Evolutionary conservation across 2,888 invertebrate genomes (phyloP), one percentile per base, ranked within the genome.

Genomic region (Opisthograptis luteolata): DNA sequence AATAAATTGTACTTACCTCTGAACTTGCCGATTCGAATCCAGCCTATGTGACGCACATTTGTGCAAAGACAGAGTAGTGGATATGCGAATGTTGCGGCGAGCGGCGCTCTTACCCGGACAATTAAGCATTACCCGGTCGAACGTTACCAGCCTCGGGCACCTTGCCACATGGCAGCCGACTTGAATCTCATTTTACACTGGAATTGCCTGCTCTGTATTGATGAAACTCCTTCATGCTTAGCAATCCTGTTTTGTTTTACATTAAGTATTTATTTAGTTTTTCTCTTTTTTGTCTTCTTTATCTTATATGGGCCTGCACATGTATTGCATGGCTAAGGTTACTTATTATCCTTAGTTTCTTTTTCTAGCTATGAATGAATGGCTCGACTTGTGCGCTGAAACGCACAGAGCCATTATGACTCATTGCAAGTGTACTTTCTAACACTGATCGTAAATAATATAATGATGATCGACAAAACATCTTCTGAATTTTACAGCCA

Each of bases 131-230:
- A 77, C 72, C 68, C 53, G 36, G 68, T 66, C 65, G 71, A 71
- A 72, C 70, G 68, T 58, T 62, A 64, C 48, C 50, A 62, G 48
- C 59, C 58, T 59, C 75, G 84, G 83, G 83, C 83, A 82, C 71
- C 68, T 70, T 82, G 84, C 84, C 84, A 82, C 74, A 81, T 82
- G 79, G 78, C 81, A 78, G 47, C 74, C 60, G 58, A 52, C 70
- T 73, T 68, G 54, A 56, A 60, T 60, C 68, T 68, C 65, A 69
- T 73, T 80, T 75, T 73, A 72, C 70, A 73, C 56, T 60, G 63
- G 64, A 73, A 66, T 66, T 60, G 45, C 31, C 66, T 60, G 39
- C 36, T 19, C 14, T 28, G 3, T 2, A 36, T 41, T 36, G 25
- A 32, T 36, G 19, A 69, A 64, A 56, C 64, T 60, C 45, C 63